A percentile compares a stretch with the other conserved stretches of the same genome.
Conservation (phyloP, 23 tunicate species). For the Diplosoma virens region DNA sequence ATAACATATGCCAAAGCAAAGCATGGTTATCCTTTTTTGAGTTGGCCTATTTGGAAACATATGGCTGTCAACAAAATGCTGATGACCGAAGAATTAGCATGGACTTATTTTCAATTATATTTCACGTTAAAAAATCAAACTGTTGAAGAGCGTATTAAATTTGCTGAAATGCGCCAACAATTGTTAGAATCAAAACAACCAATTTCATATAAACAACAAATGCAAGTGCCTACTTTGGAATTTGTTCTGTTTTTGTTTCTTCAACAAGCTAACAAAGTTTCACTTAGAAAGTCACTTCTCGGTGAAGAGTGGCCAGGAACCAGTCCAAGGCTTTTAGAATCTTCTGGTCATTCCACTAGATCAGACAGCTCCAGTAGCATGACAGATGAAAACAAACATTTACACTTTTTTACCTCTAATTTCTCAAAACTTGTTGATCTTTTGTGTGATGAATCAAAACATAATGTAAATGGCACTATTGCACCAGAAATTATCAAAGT, state of each 20-base stretch:
- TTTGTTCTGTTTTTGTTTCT: conserved; percentile 83
- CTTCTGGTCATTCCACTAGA: conserved; percentile 7
- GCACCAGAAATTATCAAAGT: conserved; percentile 46
- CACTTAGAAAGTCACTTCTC: conserved; percentile 63
- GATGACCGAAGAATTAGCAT: conserved; percentile 66
- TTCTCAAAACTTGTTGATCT: conserved; percentile 59
- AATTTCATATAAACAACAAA: conserved; percentile 31
- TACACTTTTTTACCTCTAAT: conserved; percentile 49
- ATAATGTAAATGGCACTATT: neutral
- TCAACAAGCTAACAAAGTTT: conserved; percentile 74
- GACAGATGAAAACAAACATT: conserved; percentile 60
- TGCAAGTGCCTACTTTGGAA: conserved; percentile 71
- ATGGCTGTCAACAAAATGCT: conserved; percentile 95
- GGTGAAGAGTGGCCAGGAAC: conserved; percentile 96
- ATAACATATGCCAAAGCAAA: conserved; percentile 72
- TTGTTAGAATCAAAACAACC: conserved; percentile 29
- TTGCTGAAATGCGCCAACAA: conserved; percentile 72
- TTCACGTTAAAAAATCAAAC: conserved; percentile 35
- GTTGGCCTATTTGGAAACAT: conserved; percentile 88
- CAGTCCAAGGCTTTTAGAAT: conserved; percentile 53
- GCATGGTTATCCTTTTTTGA: conserved; percentile 70
- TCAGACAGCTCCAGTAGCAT: conserved; percentile 15
- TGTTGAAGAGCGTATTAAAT: conserved; percentile 55
- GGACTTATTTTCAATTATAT: conserved; percentile 80
- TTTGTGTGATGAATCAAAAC: conserved; percentile 36